Evolutionary conservation across 2,113 vertebrate species (phyloP).

Genomic region (Epinephelus fuscoguttatus): DNA sequence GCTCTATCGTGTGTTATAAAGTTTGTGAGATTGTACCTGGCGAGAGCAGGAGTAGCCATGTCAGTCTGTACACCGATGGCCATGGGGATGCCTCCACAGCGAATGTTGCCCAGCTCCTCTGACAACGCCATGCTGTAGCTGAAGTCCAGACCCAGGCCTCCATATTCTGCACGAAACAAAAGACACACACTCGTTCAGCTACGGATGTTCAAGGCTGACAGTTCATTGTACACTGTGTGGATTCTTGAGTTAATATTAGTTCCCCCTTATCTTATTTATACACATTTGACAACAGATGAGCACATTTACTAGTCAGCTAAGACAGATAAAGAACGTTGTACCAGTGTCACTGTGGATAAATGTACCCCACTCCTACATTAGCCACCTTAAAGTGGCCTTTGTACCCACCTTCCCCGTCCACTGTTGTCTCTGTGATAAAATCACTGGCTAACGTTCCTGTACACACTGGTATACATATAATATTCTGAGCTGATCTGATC

Average conservation of each 20-base stretch:
- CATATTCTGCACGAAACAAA: conserved; percentile 85
- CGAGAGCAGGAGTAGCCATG: conserved; percentile 91
- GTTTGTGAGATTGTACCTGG: conserved; percentile 82
- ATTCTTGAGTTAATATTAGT: not conserved
- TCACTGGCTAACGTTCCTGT: not conserved
- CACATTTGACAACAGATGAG: not conserved
- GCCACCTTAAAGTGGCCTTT: conserved; percentile 13
- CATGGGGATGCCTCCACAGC: conserved; percentile 89
- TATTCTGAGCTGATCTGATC: conserved; percentile 26
- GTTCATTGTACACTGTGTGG: not conserved
- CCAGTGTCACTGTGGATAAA: not conserved
- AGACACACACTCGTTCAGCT: conserved; percentile 8
- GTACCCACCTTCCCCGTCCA: not conserved
- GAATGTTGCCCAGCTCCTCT: conserved; percentile 89
- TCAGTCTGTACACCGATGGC: conserved; percentile 89
- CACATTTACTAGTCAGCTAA: not conserved
- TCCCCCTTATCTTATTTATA: no score
- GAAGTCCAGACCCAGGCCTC: conserved; percentile 90
- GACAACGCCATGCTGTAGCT: conserved; percentile 89
- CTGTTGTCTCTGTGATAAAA: conserved; percentile 10
- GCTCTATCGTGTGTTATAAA: not conserved
- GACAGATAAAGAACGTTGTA: not conserved
- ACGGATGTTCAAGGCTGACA: not conserved
- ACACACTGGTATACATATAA: not conserved
- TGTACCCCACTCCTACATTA: not conserved